Evolutionary conservation across 2,888 invertebrate species (phyloP), one percentile per base, ranked within the genome.

Genomic region (Odontothrips loti): DNA sequence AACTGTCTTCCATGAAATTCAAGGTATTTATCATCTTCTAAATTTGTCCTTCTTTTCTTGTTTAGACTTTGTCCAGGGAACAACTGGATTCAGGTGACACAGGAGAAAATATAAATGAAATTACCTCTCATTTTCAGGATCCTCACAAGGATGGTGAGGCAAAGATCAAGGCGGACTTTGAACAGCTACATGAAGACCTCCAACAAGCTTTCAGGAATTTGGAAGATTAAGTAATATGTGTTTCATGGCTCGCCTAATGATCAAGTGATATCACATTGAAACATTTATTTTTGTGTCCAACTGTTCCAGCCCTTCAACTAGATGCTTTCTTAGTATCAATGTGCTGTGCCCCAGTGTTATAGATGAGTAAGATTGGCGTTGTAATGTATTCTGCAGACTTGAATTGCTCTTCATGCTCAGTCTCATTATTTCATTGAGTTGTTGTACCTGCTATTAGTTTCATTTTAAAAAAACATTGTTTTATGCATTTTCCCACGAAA

Each of bases 1-100:
- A 98, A 88, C 92, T 99, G 84, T 97, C 96, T 86, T 96, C 96
- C 87, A 99, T 99, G 99, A 99, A 99, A 89, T 99, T 99, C 92
- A 98, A 98, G 93, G 96, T 95, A 85, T 84, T 86, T 84, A 80
- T 0, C 0, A 23, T 23, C 68, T 75, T 10, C 11, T n/a, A 17
- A 9, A 12, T 43, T 27, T 80, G 68, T 79, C 75, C 29, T 29
- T 3, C 82, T 29, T 17, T 82, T 80, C 47, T 79, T n/a, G 12
- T 81, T 79, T 20, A 80, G 34, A 43, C 34, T 63, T 81, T 82
- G 47, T 6, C 2, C 6, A 6, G 34, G 34, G 34, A 43, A 43
- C 3, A 43, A 43, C 34, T 43, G 6, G 34, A 43, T 43, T 6
- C 34, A 43, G 34, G 34, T 43, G n/a, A 27, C 48, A 80, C 81